Evolutionary conservation across 1,140 invertebrate species (phyloP).

Genomic region (Eubasilissa regina): DNA sequence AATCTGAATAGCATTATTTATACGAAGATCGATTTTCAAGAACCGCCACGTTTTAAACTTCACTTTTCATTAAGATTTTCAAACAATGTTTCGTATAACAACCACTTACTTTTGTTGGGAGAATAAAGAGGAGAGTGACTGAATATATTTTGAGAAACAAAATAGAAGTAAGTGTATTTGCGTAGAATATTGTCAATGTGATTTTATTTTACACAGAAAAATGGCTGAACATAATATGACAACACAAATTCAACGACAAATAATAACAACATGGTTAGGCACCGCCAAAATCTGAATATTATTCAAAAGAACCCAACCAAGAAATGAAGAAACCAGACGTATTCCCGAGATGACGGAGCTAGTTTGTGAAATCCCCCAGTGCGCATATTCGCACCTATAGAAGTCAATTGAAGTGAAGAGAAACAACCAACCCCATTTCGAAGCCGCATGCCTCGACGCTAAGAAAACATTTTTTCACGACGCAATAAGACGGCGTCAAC

Average conservation of each 20-base stretch:
- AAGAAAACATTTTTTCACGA: slow-evolving; percentile 54
- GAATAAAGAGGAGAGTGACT: no score
- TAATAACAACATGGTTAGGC: neutral
- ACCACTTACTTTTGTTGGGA: no score
- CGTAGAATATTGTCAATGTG: no score
- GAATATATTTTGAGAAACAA: no score
- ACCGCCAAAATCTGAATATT: slow-evolving; percentile 44
- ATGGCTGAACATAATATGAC: no score
- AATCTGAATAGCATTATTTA: no score
- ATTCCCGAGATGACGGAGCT: slow-evolving; percentile 29
- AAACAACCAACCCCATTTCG: slow-evolving; percentile 56
- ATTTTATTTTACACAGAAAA: no score
- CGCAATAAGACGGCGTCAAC: slow-evolving; percentile 51
- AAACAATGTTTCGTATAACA: no score
- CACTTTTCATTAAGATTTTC: no score
- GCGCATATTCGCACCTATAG: slow-evolving; percentile 56
- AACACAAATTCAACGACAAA: neutral
- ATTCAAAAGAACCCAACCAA: slow-evolving; percentile 42
- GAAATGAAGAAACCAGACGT: slow-evolving; percentile 42
- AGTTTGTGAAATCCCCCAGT: slow-evolving; percentile 41
- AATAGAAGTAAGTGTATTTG: no score
- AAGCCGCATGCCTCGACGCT: neutral
- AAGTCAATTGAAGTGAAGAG: slow-evolving; percentile 56
- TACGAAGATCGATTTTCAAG: no score
- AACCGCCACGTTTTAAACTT: no score